Percentiles rank a stretch among this genome's conserved stretches.
Conservation (phyloP, 2,797 vertebrate genomes). For the Buphagus erythrorhynchus region DNA sequence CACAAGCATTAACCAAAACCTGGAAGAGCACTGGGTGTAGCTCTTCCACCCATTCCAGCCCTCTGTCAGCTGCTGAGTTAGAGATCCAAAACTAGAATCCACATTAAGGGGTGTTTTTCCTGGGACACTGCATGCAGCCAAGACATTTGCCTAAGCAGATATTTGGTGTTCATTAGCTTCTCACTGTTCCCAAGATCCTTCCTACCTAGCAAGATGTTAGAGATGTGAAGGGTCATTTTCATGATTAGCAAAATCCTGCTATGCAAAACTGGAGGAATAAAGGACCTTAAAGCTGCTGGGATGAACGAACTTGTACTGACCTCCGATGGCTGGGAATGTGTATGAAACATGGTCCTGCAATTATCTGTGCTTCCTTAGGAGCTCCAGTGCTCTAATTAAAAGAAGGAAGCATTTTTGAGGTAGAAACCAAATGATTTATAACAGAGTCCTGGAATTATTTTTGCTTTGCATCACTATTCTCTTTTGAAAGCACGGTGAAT, state of each 20-base stretch:
- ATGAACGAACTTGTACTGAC: constrained; percentile 12
- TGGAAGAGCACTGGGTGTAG: neutral
- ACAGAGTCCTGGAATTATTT: neutral
- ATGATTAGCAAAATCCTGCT: neutral
- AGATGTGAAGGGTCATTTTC: neutral
- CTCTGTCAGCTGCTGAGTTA: neutral
- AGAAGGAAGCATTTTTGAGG: neutral
- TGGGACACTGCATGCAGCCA: neutral
- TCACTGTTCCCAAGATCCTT: neutral
- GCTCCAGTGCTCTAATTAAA: neutral
- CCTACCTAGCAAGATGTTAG: neutral
- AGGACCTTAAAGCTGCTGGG: neutral
- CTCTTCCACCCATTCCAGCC: neutral
- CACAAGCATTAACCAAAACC: neutral
- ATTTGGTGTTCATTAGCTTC: neutral
- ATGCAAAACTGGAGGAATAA: neutral
- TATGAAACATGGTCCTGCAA: neutral
- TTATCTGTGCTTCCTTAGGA: neutral
- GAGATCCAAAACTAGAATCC: neutral
- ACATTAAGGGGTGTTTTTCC: neutral
- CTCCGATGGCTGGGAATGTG: constrained; percentile 2
- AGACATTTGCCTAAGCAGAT: neutral
- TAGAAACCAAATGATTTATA: neutral
- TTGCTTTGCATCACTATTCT: neutral
- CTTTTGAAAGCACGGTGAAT: neutral